phyloP scores from a whole-genome alignment of 2,888 invertebrate genomes.

The Pandemis heparana region DNA sequence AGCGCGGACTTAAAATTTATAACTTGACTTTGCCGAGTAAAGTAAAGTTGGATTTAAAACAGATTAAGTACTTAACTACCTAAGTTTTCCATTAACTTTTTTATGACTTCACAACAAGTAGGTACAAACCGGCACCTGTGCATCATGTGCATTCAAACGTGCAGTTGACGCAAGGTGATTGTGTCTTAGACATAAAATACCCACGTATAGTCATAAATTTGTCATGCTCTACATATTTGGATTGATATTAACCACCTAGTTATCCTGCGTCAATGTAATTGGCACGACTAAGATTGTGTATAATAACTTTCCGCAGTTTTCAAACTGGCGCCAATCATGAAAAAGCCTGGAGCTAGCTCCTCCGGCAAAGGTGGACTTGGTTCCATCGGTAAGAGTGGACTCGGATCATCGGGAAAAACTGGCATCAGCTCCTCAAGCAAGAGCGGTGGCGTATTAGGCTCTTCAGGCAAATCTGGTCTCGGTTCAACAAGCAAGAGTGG shows the following conservation, averaged over 20 bases:
- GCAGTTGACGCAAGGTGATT: neutral
- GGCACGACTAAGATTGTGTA: neutral
- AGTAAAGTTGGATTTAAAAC: slow-evolving; percentile 17
- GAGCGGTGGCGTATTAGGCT: slow-evolving; percentile 9
- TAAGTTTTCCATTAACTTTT: slow-evolving; percentile 6
- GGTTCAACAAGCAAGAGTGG: slow-evolving; percentile 44
- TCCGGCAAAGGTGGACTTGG: slow-evolving; percentile 64
- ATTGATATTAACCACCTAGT: neutral
- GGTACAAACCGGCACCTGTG: slow-evolving; percentile 1
- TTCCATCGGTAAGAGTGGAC: slow-evolving; percentile 45
- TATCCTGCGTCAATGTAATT: neutral
- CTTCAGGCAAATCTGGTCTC: slow-evolving; percentile 53
- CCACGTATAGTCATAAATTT: neutral
- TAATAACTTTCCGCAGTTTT: neutral
- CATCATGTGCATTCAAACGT: slow-evolving; percentile 28
- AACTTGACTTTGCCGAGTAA: neutral
- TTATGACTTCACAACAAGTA: slow-evolving; percentile 7
- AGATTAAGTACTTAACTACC: no score
- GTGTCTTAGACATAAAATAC: neutral
- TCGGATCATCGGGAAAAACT: slow-evolving; percentile 23
- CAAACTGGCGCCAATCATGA: slow-evolving; percentile 65
- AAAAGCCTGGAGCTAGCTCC: slow-evolving; percentile 61
- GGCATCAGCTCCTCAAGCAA: slow-evolving; percentile 30
- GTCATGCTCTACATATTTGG: neutral
- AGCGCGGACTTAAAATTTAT: neutral